Percentiles rank a stretch among this genome's conserved stretches.
phyloP scores from a whole-genome alignment of 1,140 invertebrate genomes.

The Magallana ariakensis region DNA sequence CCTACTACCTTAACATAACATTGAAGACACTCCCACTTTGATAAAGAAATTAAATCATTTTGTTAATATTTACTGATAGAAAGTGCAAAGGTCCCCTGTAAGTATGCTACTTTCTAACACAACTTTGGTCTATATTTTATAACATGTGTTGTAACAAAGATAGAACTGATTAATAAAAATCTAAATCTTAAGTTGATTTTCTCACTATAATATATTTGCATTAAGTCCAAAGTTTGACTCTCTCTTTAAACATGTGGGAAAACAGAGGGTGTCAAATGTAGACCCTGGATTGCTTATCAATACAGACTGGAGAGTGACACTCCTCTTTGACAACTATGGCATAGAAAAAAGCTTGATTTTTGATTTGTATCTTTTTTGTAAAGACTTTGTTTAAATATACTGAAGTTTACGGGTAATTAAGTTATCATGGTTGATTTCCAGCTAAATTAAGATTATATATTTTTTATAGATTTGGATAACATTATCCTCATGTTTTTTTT shows the following conservation, averaged over 20 bases:
- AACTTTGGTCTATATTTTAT: conserved; percentile 5
- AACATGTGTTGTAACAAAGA: neutral
- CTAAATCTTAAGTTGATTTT: neutral
- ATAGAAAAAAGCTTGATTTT: too few species aligned
- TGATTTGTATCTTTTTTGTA: too few species aligned
- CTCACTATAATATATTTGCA: neutral
- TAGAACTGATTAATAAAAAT: neutral
- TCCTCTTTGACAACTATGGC: neutral
- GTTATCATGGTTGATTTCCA: too few species aligned
- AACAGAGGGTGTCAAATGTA: neutral
- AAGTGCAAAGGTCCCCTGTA: neutral
- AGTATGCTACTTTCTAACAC: neutral
- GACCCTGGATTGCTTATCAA: conserved; percentile 14
- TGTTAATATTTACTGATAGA: neutral
- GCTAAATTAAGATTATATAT: too few species aligned
- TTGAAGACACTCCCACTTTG: too few species aligned
- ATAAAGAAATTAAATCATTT: too few species aligned
- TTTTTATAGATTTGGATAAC: too few species aligned
- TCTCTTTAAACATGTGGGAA: conserved; percentile 16
- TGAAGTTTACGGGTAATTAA: too few species aligned
- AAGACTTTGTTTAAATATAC: too few species aligned
- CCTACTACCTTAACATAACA: too few species aligned
- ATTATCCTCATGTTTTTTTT: too few species aligned
- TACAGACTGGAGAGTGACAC: neutral
- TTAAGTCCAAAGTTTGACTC: conserved; percentile 9